Base-by-base conservation (phyloP, 2,888 invertebrate genomes). In the Bombyx huttoni region DNA sequence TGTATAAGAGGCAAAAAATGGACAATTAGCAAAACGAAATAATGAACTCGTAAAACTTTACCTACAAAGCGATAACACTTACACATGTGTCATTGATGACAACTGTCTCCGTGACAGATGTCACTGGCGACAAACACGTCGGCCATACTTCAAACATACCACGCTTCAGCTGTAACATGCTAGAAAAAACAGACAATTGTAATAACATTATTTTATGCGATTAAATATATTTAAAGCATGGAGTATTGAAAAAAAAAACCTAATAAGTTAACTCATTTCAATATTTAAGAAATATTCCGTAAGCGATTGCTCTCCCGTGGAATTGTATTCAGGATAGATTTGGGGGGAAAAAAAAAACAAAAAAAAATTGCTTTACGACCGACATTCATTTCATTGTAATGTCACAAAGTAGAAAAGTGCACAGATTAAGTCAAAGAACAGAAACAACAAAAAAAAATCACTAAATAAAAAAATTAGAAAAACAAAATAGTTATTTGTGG, bases 1-100 rank as follows among this genome's bases (percentile, higher is more conserved):
- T 61, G 62, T 63, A 62, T 56, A 64, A 65, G 69, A 66, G 71
- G 72, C 71, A 70, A 75, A 70, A 65, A 65, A 61, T 49, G 24
- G 47, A 14, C 46, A 51, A 47, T 46, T 48, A 51, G 49, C 47
- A 49, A 51, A 51, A 47, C 24, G 24, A 53, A 51, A 49, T 35
- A 64, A 59, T 56, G 62, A 57, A 58, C 10, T 60, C 58, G 58
- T 63, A 68, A 59, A 46, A 13, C 48, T 40, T 52, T 52, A 52
- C 46, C 52, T 46, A 52, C 49, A 52, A n/a, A 52, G 49, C 47
- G 40, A 47, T 33, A 35, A 49, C 34, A 45, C 10, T 47, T 35
- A 40, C 13, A 47, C 46, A 10, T 10, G 45, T 40, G 49, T 24
- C 48, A 34, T 33, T 14, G 47, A 34, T 49, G 48, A 45, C 33